A percentile compares a stretch with the other conserved stretches of the same genome.
phyloP scores from a whole-genome alignment of 2,797 vertebrate species.

The Selene dorsalis region DNA sequence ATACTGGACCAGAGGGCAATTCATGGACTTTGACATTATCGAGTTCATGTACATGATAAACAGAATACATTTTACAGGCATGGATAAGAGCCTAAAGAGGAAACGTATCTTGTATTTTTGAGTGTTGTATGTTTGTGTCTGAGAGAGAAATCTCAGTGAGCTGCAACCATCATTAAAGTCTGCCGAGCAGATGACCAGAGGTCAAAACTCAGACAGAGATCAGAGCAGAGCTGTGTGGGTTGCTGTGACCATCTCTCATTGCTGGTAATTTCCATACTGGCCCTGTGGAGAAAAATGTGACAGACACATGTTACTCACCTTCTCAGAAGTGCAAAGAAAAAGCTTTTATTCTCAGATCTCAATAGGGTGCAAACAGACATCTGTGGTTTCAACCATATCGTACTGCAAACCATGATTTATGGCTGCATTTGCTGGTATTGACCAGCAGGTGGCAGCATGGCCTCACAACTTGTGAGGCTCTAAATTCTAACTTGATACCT shows the following conservation, averaged over 20 bases:
- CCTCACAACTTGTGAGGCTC: constrained; percentile 69
- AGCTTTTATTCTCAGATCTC: constrained; percentile 51
- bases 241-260: constrained; percentile 89
- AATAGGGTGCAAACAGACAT: constrained; percentile 70
- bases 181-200: constrained; percentile 76
- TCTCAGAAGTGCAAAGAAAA: constrained; percentile 35
- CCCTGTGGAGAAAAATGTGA: constrained; percentile 85
- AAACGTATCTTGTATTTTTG: constrained; percentile 55
- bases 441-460: constrained; percentile 86
- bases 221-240: constrained; percentile 76
- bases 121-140: constrained; percentile 62
- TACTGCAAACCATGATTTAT: constrained; percentile 70
- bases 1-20: constrained; percentile 67
- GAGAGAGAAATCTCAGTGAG: constrained; percentile 70
- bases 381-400: constrained; percentile 61
- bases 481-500: constrained; percentile 55
- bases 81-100: constrained; percentile 50
- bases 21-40: constrained; percentile 55
- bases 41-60: constrained; percentile 56
- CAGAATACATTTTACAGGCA: constrained; percentile 62
- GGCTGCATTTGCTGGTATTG: constrained; percentile 72
- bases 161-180: constrained; percentile 83
- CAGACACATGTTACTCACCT: constrained; percentile 61
- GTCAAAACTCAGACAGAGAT: constrained; percentile 83
- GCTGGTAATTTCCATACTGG: constrained; percentile 99